Base-by-base conservation (phyloP, 2,888 invertebrate genomes). In the Dyspetes luteomarginatus region DNA sequence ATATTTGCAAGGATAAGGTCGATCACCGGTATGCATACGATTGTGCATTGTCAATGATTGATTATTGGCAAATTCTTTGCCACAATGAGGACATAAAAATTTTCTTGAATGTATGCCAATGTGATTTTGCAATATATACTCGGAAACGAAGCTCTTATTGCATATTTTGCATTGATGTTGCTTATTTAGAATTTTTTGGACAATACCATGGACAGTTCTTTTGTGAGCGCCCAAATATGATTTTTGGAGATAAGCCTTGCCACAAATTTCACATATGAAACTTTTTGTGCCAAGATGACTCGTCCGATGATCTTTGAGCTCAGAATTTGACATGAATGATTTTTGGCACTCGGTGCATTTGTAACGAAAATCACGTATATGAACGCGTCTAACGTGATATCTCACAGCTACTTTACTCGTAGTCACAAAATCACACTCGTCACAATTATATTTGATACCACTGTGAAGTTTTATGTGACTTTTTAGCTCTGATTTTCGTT, bases 21-120 rank as follows among this genome's bases (percentile, higher is more conserved):
- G 72, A 55, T 91, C 91, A 7, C 91, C 91, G 0, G 91, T 91
- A 67, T 91, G 91, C 15, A 90, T 90, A 2, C 91, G 84, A 3
- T 90, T 86, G 55, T 91, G 91, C 0, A 91, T 89, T 65, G 88
- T 89, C 0, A 91, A 71, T 67, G 90, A 91, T 41, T 90, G 77
- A 48, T 71, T 71, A n/a, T 48, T 77, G 2, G 77, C 77, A 15
- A 78, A 81, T 55, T 74, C 71, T 48, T 77, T 77, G 56, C 77
- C 77, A 24, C 77, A 77, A 2, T 71, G 71, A 4, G 77, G 15
- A 26, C 77, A 71, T n/a, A 77, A 62, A 41, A 71, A 77, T 45
- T 71, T 77, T 3, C 77, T 28, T 0, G 77, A 77, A 7, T 77
- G 71, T 26, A 77, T 71, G 3, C 77, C 77, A n/a, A 71, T 12